phyloP scores from a whole-genome alignment of 2,797 vertebrate genomes.

The Notamacropus eugenii region DNA sequence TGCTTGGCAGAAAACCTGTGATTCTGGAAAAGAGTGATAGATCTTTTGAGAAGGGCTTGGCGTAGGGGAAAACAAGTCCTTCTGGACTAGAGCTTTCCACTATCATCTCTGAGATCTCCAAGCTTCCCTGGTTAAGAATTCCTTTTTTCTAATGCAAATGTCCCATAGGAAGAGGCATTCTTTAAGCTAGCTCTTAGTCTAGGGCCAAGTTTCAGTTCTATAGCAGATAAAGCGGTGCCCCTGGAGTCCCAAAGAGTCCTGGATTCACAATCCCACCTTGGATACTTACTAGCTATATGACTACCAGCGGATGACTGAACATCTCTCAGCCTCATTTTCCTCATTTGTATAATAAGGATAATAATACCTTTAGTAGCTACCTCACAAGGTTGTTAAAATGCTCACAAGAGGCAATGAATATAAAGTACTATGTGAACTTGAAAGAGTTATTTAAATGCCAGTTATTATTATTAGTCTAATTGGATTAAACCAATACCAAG shows the following conservation, averaged over 20 bases:
- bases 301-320: background rate
- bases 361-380: background rate
- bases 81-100: background rate
- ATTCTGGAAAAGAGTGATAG: background rate
- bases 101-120: background rate
- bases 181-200: background rate
- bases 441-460: background rate
- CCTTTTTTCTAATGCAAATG: background rate
- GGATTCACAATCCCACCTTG: background rate
- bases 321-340: background rate
- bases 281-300: background rate
- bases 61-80: background rate
- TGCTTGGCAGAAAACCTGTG: background rate
- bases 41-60: background rate
- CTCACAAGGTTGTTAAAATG: background rate
- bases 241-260: background rate
- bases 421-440: background rate
- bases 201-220: background rate
- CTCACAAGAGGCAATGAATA: background rate
- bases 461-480: background rate
- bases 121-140: background rate
- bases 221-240: background rate
- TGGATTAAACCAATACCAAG: background rate
- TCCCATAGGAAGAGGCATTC: background rate
- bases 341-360: background rate